Percentiles rank a stretch among this genome's conserved stretches.
phyloP scores from a whole-genome alignment of 2,113 vertebrate genomes.

The Glaucomys volans region DNA sequence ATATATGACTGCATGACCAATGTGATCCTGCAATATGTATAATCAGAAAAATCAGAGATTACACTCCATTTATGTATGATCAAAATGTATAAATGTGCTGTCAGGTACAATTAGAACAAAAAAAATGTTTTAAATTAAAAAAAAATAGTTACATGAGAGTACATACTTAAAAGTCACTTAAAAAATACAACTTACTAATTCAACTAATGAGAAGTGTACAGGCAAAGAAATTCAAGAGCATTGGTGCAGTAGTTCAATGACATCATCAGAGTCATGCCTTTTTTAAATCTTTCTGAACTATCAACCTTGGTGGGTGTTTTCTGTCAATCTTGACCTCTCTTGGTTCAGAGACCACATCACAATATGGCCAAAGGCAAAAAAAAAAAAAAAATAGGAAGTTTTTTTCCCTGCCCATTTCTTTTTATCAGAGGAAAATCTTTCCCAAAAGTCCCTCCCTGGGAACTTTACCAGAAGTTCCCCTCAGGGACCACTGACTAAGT shows the following conservation, averaged over 20 bases:
- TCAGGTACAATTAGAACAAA: too few species aligned
- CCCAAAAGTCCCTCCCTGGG: background rate
- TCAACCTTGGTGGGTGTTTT: background rate
- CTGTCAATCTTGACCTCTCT: background rate
- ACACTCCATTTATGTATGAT: too few species aligned
- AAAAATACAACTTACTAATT: background rate
- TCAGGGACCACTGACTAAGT: background rate
- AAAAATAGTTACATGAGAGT: background rate
- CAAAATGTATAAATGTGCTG: too few species aligned
- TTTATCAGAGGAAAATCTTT: constrained; percentile 50
- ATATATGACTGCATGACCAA: too few species aligned
- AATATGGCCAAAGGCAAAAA: constrained; percentile 19
- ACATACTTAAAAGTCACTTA: background rate
- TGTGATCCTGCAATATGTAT: too few species aligned
- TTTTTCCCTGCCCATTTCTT: constrained; percentile 9
- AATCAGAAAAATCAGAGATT: too few species aligned
- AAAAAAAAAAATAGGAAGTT: background rate
- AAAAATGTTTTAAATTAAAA: background rate
- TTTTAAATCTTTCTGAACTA: background rate
- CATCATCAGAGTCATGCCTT: background rate
- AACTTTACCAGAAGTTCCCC: constrained; percentile 10
- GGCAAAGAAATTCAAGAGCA: background rate
- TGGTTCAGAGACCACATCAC: background rate
- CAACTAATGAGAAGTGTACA: background rate
- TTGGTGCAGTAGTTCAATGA: background rate